Evolutionary conservation across 2,797 vertebrate species (phyloP), one percentile per base, ranked within the genome.

Genomic region (Chloroceryle amazona): DNA sequence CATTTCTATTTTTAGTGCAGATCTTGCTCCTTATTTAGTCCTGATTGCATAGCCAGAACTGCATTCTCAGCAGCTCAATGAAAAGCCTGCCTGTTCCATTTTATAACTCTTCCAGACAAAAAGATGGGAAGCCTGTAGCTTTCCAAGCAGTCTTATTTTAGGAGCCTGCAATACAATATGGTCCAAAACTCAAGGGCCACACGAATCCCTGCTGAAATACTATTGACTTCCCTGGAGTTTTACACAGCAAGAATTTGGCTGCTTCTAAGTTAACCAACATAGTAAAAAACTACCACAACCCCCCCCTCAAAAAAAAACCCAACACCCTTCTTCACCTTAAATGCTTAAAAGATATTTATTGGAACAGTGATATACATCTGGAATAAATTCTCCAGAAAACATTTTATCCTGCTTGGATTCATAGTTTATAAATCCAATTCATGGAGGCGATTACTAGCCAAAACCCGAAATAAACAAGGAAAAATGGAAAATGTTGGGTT

Each of bases 1-100:
- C 73, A 37, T 52, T 86, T 96, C 97, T 98, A 98, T 97, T 96
- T 98, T 98, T 98, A 98, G 98, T 82, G 91, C 73, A 85, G 91
- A 94, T 96, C 86, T 98, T 93, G 82, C 82, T 97, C 97, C 93
- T 93, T 97, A 97, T 95, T 97, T 97, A 98, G 95, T 95, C 93
- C 94, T 95, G 82, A 93, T 96, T 96, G 97, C 97, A 97, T 86
- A 96, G 96, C 92, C 94, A 98, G 96, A 96, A 96, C 65, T 94
- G 90, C 96, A 83, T 86, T 98, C 95, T 97, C 86, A 95, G 92
- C 95, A 96, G 86, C 94, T 97, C 89, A 83, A 86, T 93, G 92
- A 97, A 94, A 96, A 95, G 83, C 86, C 72, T 95, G 92, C 72
- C 90, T 93, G 57, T 96, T 97, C 96, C 86, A 96, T 96, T 97